phyloP scores from a whole-genome alignment of 2,113 vertebrate genomes.

The Syrmaticus mikado region DNA sequence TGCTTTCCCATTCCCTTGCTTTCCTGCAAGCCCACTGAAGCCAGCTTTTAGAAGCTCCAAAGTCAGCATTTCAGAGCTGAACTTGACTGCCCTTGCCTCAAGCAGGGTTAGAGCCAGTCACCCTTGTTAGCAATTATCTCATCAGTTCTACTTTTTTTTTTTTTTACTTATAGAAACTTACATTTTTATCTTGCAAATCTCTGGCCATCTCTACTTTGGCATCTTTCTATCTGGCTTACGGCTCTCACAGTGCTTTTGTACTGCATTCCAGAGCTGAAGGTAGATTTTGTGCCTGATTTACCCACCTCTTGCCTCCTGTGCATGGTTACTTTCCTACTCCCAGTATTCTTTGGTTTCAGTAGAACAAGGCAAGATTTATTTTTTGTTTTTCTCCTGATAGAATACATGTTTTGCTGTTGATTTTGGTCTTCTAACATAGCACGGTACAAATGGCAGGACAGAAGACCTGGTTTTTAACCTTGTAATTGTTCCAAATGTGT shows the following conservation, averaged over 20 bases:
- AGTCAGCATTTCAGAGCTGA: neutral
- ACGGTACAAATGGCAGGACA: neutral
- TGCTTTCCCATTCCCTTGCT: neutral
- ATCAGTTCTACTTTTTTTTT: neutral
- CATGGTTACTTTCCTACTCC: neutral
- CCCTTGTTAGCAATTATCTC: neutral
- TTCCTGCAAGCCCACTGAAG: neutral
- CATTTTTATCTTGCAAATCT: neutral
- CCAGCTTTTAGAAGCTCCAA: neutral
- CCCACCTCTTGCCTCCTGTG: neutral
- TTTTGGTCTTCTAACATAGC: neutral
- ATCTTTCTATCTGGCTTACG: neutral
- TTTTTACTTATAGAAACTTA: neutral
- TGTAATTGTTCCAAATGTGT: neutral
- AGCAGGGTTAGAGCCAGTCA: neutral
- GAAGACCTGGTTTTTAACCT: neutral
- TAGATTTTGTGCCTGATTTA: neutral
- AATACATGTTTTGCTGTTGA: neutral
- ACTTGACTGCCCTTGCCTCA: neutral
- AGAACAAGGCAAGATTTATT: neutral
- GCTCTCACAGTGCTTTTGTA: neutral
- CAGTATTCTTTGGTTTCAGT: neutral
- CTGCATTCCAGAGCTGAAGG: neutral
- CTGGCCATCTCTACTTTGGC: accelerated
- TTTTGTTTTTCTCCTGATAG: neutral